Evolutionary conservation across 2,113 vertebrate genomes (phyloP).

Genomic region (Chamaetylas fuelleborni): DNA sequence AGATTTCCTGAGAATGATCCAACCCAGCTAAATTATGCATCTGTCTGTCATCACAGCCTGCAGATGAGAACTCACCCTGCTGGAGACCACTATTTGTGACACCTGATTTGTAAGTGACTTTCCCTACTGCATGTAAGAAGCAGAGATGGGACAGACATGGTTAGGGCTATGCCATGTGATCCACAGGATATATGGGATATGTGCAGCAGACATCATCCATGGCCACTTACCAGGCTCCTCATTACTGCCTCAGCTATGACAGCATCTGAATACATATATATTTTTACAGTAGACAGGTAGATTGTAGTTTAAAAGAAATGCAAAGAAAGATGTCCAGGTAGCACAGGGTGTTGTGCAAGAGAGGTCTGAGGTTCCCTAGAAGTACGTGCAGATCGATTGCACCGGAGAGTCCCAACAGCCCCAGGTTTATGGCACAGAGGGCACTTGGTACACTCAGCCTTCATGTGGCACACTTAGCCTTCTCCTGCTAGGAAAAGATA

Average conservation of each 20-base stretch:
- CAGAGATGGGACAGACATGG: background rate
- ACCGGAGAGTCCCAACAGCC: rapidly evolving
- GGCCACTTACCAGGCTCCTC: background rate
- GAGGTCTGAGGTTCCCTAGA: background rate
- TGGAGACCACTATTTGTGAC: background rate
- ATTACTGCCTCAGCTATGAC: background rate
- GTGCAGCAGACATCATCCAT: background rate
- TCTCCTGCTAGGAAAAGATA: background rate
- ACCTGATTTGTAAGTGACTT: background rate
- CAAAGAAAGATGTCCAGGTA: background rate
- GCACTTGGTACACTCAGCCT: background rate
- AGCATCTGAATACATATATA: background rate
- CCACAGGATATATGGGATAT: background rate
- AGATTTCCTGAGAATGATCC: background rate
- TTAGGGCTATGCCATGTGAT: rapidly evolving
- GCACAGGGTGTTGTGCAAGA: background rate
- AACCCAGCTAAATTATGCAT: background rate
- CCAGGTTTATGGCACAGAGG: background rate
- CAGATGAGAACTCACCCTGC: background rate
- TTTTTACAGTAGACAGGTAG: background rate
- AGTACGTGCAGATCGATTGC: rapidly evolving
- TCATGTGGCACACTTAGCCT: background rate
- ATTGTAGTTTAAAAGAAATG: background rate
- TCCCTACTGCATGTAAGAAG: rapidly evolving
- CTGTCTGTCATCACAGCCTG: background rate